Percentiles rank a stretch among this genome's conserved stretches.
Evolutionary conservation across 2,797 vertebrate species (phyloP).

Genomic region (Sciurus carolinensis): DNA sequence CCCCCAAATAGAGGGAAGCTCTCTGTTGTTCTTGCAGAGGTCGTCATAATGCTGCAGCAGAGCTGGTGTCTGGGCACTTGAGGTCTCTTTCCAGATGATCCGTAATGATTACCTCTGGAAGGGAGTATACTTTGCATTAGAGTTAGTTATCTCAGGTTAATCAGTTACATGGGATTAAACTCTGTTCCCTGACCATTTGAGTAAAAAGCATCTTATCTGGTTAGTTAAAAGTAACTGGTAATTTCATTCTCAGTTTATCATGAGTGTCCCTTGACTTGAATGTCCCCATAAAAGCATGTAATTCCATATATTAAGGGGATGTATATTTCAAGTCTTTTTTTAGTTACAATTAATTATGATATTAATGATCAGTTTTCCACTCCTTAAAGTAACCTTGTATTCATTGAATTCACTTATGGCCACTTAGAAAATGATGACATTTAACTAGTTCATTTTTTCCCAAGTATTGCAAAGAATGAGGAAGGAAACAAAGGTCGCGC

Average conservation of each 20-base stretch:
- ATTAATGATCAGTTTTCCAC: not conserved
- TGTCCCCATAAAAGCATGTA: not conserved
- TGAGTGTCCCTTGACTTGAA: not conserved
- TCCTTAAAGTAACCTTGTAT: conserved; percentile 12
- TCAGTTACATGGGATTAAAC: conserved; percentile 9
- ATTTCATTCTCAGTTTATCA: not conserved
- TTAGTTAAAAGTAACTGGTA: conserved; percentile 30
- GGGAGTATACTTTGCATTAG: not conserved
- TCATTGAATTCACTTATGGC: not conserved
- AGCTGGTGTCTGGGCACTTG: not conserved
- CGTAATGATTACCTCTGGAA: conserved; percentile 20
- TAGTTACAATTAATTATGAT: conserved; percentile 26
- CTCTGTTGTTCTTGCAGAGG: not conserved
- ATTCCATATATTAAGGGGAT: conserved; percentile 33
- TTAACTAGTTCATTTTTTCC: not conserved
- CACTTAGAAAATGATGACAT: conserved; percentile 50
- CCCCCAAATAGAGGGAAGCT: not conserved
- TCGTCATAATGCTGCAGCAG: not conserved
- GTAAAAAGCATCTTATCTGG: not conserved
- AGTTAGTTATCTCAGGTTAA: not conserved
- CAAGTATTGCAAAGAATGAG: conserved; percentile 27
- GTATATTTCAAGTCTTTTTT: conserved; percentile 11
- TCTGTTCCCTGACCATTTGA: not conserved
- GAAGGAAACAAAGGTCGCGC: conserved; percentile 34
- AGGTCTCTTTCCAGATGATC: not conserved